Conservation (phyloP, 2,113 vertebrate species). For the Halichoeres trimaculatus region DNA sequence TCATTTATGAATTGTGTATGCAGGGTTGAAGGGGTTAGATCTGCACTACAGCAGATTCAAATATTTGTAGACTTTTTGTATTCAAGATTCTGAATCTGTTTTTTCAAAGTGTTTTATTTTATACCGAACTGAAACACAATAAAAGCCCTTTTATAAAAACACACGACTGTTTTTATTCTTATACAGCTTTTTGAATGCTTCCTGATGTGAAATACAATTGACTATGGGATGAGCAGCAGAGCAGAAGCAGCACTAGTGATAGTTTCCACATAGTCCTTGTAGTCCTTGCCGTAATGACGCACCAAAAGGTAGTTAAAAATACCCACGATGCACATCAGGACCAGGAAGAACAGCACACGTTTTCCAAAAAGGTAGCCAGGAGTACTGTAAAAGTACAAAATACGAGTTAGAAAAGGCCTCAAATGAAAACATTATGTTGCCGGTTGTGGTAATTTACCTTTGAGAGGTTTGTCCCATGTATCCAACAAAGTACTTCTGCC, state of each 20-base stretch:
- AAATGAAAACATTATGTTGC: background rate
- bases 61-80: conserved; percentile 7
- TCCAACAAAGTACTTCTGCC: conserved; percentile 96
- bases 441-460: conserved; percentile 81
- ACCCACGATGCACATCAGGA: conserved; percentile 92
- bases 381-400: conserved; percentile 78
- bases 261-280: conserved; percentile 88
- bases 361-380: conserved; percentile 95
- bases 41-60: background rate
- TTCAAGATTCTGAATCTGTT: background rate
- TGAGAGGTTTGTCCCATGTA: conserved; percentile 94
- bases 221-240: conserved; percentile 90
- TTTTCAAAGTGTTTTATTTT: conserved; percentile 5
- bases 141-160: conserved; percentile 22
- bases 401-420: background rate
- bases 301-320: conserved; percentile 89
- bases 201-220: conserved; percentile 1
- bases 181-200: background rate
- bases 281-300: conserved; percentile 84
- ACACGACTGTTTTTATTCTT: background rate
- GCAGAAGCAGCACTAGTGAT: conserved; percentile 87
- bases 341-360: conserved; percentile 90
- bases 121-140: conserved; percentile 34
- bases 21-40: conserved; percentile 1
- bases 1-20: background rate